Evolutionary conservation across 2,888 invertebrate genomes (phyloP).

Genomic region (Hypercompe scribonia): DNA sequence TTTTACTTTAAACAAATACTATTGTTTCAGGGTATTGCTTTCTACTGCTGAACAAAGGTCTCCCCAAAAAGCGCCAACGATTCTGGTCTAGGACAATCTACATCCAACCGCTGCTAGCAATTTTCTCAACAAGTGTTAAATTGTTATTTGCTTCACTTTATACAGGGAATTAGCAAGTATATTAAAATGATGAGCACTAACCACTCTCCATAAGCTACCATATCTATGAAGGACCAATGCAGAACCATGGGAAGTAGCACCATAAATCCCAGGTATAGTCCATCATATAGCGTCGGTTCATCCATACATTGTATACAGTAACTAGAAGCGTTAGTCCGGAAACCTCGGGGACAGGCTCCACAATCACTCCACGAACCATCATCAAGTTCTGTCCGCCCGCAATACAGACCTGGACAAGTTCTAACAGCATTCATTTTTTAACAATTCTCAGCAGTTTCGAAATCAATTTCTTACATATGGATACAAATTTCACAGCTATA

Average conservation of each 20-base stretch:
- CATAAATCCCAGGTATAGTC: conserved; percentile 98
- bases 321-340: conserved; percentile 89
- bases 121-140: too few species aligned
- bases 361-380: conserved; percentile 92
- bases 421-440: conserved; percentile 69
- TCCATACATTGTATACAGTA: conserved; percentile 92
- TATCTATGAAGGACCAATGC: conserved; percentile 97
- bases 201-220: conserved; percentile 91
- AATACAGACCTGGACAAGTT: conserved; percentile 93
- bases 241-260: conserved; percentile 94
- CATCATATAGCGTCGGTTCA: conserved; percentile 94
- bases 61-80: too few species aligned
- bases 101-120: too few species aligned
- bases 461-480: background rate
- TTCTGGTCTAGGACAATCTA: too few species aligned
- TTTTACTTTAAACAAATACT: too few species aligned
- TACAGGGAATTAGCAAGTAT: background rate
- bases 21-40: too few species aligned
- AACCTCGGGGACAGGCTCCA: conserved; percentile 95
- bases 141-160: background rate
- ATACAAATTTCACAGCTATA: background rate
- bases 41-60: too few species aligned
- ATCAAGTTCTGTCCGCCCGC: conserved; percentile 89
- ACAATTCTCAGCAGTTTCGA: background rate
- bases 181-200: conserved; percentile 60